Evolutionary conservation across 1,140 invertebrate genomes (phyloP).

Genomic region (Caenorhabditis tropicalis): DNA sequence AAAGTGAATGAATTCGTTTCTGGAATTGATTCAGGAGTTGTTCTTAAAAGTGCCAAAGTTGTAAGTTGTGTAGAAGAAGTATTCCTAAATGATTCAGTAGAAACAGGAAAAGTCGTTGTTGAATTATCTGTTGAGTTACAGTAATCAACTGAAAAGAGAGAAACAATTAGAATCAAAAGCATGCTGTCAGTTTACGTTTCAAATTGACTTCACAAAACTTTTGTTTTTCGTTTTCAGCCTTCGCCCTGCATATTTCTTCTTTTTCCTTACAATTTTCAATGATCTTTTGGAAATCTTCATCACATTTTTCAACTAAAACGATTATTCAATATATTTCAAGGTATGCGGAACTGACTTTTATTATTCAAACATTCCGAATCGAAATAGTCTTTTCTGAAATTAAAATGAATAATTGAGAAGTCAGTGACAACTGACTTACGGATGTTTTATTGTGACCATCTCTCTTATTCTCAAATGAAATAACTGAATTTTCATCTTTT

Average conservation of each 20-base stretch:
- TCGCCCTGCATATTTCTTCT: neutral
- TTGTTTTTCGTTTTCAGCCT: neutral
- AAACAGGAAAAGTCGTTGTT: neutral
- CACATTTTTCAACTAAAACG: neutral
- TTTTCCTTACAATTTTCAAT: neutral
- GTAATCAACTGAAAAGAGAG: neutral
- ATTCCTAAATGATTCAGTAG: neutral
- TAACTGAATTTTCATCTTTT: too few relatives aligned
- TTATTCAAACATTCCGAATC: neutral
- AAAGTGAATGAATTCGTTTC: neutral
- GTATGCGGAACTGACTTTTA: neutral
- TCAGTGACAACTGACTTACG: too few relatives aligned
- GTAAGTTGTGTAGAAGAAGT: neutral
- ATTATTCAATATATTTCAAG: neutral
- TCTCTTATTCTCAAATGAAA: too few relatives aligned
- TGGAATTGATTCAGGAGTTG: neutral
- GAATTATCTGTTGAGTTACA: neutral
- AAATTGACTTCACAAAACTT: neutral
- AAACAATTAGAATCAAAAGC: neutral
- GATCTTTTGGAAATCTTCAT: neutral
- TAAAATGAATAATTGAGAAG: too few relatives aligned
- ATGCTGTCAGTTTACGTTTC: neutral
- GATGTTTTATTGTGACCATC: too few relatives aligned
- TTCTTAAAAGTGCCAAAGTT: too few relatives aligned
- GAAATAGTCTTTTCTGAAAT: neutral